Conservation (phyloP, 2,113 vertebrate genomes). For the Anguilla rostrata region DNA sequence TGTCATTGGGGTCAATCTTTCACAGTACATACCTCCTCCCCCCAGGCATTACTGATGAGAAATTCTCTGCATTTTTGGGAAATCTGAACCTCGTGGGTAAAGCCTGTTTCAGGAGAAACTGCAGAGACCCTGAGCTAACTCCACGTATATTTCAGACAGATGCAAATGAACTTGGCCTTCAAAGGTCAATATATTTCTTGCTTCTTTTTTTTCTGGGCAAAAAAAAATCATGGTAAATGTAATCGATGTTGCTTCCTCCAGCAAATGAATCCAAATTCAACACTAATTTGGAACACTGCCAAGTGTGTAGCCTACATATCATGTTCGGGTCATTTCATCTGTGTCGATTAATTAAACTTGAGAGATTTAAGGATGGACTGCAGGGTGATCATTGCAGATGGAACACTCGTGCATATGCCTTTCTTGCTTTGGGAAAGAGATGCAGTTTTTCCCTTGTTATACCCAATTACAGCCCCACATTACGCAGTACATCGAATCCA, state of each 20-base stretch:
- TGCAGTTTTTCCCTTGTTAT: background rate
- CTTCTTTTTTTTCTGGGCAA: too few species aligned
- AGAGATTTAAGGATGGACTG: background rate
- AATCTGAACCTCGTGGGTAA: background rate
- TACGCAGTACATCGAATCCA: slow-evolving; percentile 3
- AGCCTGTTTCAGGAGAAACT: background rate
- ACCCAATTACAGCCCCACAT: background rate
- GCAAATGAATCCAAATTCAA: too few species aligned
- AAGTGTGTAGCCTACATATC: background rate
- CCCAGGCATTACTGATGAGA: background rate
- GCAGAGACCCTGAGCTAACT: background rate
- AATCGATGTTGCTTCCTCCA: too few species aligned
- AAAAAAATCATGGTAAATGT: too few species aligned
- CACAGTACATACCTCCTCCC: background rate
- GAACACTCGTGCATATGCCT: background rate
- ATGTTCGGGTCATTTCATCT: background rate
- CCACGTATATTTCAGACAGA: background rate
- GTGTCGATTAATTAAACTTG: background rate
- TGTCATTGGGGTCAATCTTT: background rate
- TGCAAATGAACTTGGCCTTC: background rate
- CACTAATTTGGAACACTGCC: background rate
- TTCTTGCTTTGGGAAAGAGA: background rate
- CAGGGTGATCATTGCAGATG: background rate
- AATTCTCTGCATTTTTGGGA: background rate
- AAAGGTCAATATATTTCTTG: background rate